phyloP scores from a whole-genome alignment of 2,113 vertebrate species.

The Progne subis region DNA sequence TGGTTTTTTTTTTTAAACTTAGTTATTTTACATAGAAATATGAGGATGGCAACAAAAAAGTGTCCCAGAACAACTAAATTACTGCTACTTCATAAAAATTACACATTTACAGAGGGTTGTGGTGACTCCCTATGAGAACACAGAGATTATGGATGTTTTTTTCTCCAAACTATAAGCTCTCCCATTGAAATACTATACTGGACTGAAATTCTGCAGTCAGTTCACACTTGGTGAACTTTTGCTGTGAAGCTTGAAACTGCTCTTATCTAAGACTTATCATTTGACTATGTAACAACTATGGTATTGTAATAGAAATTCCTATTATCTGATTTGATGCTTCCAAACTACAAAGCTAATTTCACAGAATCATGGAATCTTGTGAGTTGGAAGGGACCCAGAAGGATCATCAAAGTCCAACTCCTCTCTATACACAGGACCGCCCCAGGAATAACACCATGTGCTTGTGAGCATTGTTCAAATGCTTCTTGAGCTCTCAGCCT shows the following conservation, averaged over 20 bases:
- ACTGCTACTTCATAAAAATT: not conserved
- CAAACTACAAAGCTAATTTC: not conserved
- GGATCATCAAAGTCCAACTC: not conserved
- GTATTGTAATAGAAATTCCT: not conserved
- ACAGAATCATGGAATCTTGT: not conserved
- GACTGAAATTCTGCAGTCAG: not conserved
- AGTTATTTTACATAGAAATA: no score
- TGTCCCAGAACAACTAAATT: not conserved
- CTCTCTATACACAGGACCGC: not conserved
- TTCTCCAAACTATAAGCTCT: not conserved
- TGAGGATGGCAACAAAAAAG: not conserved
- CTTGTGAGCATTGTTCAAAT: accelerated
- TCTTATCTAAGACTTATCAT: not conserved
- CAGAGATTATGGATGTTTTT: not conserved
- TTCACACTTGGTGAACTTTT: not conserved
- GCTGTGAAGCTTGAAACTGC: not conserved
- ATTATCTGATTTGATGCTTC: not conserved
- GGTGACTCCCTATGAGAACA: not conserved
- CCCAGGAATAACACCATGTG: not conserved
- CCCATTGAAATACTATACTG: not conserved
- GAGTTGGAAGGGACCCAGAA: not conserved
- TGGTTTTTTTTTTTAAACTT: not conserved
- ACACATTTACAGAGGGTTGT: not conserved
- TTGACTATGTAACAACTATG: not conserved
- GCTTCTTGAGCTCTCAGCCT: not conserved